Conservation (phyloP, 1,140 invertebrate genomes). For the Diplogasteroides magnus region DNA sequence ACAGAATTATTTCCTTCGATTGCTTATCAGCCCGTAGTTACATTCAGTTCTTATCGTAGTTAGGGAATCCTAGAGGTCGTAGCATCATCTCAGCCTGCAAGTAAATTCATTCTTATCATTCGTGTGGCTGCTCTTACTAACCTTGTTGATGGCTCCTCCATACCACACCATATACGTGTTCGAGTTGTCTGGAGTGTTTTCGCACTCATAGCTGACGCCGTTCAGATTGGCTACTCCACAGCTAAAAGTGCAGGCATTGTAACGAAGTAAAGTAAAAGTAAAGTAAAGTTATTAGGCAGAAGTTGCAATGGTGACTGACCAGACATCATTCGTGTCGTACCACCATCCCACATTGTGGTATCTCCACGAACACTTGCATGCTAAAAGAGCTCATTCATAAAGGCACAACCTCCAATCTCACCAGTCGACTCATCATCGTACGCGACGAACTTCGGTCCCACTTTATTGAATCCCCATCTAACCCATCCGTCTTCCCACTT, state of each 20-base stretch:
- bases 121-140: not conserved
- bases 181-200: conserved; percentile 9
- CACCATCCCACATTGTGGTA: conserved; percentile 35
- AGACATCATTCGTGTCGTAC: too few relatives aligned
- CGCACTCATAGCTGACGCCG: conserved; percentile 30
- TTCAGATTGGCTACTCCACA: conserved; percentile 33
- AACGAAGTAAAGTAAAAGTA: too few relatives aligned
- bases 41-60: too few relatives aligned
- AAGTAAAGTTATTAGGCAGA: too few relatives aligned
- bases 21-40: too few relatives aligned
- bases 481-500: conserved; percentile 31
- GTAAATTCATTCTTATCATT: too few relatives aligned
- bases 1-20: too few relatives aligned
- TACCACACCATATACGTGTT: conserved; percentile 13
- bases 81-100: too few relatives aligned
- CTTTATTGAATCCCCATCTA: conserved; percentile 23
- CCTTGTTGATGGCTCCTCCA: conserved; percentile 6
- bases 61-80: not conserved
- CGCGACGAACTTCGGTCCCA: conserved; percentile 25
- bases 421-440: conserved; percentile 17
- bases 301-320: too few relatives aligned
- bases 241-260: too few relatives aligned
- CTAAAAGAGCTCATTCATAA: conserved; percentile 1
- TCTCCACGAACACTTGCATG: conserved; percentile 23
- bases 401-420: too few relatives aligned